Percentiles rank a stretch among this genome's conserved stretches.
phyloP scores from a whole-genome alignment of 2,888 invertebrate genomes.

The Ariolimax columbianus region DNA sequence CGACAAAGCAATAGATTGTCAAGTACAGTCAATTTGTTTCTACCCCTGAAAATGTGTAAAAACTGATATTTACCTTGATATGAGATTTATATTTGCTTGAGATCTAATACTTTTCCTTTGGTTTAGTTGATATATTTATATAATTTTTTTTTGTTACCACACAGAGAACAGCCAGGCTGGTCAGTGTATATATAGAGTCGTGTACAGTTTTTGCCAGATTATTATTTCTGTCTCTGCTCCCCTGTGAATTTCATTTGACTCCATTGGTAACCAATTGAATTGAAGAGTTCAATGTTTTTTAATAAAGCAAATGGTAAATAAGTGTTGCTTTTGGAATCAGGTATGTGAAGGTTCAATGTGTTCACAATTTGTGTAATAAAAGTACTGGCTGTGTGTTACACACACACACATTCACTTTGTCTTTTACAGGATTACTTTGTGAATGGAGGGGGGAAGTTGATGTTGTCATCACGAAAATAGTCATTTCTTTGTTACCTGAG shows the following conservation, averaged over 20 bases:
- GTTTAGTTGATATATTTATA: background rate
- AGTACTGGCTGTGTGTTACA: conserved; percentile 27
- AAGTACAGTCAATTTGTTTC: background rate
- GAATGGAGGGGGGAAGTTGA: too few relatives aligned
- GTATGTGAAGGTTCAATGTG: conserved; percentile 31
- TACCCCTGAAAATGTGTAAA: background rate
- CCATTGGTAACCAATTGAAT: conserved; percentile 37
- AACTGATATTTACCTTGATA: background rate
- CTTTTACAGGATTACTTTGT: background rate
- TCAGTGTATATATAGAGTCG: conserved; percentile 43
- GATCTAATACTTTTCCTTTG: background rate
- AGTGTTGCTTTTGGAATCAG: conserved; percentile 41
- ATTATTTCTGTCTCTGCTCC: conserved; percentile 20
- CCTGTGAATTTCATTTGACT: conserved; percentile 37
- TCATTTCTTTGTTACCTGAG: too few relatives aligned
- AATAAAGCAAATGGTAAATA: conserved; percentile 27
- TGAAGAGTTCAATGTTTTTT: conserved; percentile 41
- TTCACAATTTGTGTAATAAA: conserved; percentile 46
- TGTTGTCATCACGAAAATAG: too few relatives aligned
- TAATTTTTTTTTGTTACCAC: conserved; percentile 9
- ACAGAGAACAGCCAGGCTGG: conserved; percentile 21
- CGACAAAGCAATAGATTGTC: background rate
- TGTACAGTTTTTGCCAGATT: conserved; percentile 41
- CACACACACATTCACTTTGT: background rate
- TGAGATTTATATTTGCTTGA: background rate